Evolutionary conservation across 2,113 vertebrate genomes (phyloP).

Genomic region (Pangasianodon gigas): DNA sequence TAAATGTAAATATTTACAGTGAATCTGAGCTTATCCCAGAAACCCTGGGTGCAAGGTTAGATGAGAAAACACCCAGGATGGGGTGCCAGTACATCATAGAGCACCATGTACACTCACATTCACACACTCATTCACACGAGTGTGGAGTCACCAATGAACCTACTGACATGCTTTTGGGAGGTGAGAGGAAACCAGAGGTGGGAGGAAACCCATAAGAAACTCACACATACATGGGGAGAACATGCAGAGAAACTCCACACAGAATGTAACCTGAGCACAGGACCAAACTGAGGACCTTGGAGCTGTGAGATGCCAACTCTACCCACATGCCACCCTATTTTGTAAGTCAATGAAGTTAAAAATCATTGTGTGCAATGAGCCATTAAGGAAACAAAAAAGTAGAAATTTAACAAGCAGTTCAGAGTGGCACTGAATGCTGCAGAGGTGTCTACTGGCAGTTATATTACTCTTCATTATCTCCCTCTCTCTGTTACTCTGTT

Average conservation of each 20-base stretch:
- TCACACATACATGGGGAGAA: background rate
- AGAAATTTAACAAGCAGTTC: constrained; percentile 28
- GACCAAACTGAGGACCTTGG: background rate
- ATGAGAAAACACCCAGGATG: background rate
- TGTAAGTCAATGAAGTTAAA: background rate
- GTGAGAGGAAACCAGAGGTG: background rate
- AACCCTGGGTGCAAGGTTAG: background rate
- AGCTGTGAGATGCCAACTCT: background rate
- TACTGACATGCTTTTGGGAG: background rate
- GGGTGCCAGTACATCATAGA: background rate
- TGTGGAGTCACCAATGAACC: background rate
- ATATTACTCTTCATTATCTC: background rate
- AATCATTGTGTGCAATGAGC: background rate
- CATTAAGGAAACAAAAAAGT: constrained; percentile 19
- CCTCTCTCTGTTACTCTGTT: background rate
- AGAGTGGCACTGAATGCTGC: constrained; percentile 24
- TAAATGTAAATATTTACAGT: background rate
- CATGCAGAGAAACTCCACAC: background rate
- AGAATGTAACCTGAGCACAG: background rate
- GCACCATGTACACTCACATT: background rate
- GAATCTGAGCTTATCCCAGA: background rate
- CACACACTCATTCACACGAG: background rate
- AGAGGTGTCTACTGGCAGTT: background rate
- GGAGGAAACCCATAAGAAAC: background rate
- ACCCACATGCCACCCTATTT: background rate